Conservation (phyloP, 1,140 invertebrate species). For the Lasioglossum albipes region DNA sequence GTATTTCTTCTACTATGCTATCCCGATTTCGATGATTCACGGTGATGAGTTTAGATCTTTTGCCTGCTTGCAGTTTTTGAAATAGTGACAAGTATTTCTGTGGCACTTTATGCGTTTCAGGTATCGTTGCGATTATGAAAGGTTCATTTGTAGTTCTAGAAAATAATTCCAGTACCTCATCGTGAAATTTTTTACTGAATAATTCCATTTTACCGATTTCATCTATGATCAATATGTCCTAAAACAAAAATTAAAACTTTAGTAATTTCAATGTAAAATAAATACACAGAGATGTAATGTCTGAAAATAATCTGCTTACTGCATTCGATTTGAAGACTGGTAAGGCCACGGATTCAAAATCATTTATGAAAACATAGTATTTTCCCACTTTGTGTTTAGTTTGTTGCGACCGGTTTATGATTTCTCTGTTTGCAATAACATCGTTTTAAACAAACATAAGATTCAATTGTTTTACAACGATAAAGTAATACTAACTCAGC, state of each 20-base stretch:
- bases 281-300: neutral
- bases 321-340: conserved; percentile 72
- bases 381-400: conserved; percentile 80
- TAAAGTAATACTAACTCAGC: conserved; percentile 71
- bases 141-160: conserved; percentile 59
- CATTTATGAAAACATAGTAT: conserved; percentile 81
- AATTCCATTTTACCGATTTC: conserved; percentile 87
- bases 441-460: conserved; percentile 1
- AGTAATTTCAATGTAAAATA: neutral
- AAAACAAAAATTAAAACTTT: conserved; percentile 46
- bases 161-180: conserved; percentile 71
- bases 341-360: conserved; percentile 82
- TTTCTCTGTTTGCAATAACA: conserved; percentile 50
- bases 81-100: conserved; percentile 57
- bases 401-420: conserved; percentile 49
- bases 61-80: conserved; percentile 54
- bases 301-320: conserved; percentile 51
- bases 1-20: conserved; percentile 57
- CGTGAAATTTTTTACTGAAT: conserved; percentile 81
- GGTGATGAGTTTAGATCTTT: conserved; percentile 51
- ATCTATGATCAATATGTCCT: conserved; percentile 81
- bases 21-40: conserved; percentile 62
- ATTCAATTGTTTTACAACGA: conserved; percentile 19
- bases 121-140: conserved; percentile 82
- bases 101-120: conserved; percentile 66